phyloP scores from a whole-genome alignment of 2,888 invertebrate genomes.

The Andrena praecox region DNA sequence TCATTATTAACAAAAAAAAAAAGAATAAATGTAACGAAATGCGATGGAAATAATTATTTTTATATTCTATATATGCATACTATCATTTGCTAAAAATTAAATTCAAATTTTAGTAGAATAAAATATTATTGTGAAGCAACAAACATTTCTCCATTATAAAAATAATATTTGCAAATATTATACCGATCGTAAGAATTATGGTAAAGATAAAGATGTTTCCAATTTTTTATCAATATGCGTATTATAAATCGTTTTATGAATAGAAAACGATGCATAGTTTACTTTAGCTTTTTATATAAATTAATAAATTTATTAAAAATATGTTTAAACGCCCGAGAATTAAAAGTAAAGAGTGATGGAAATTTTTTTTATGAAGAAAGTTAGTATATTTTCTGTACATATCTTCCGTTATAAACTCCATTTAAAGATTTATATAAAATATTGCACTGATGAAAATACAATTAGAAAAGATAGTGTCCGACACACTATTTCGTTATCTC shows the following conservation, averaged over 20 bases:
- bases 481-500: conserved; percentile 15
- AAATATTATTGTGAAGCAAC: no score
- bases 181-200: no score
- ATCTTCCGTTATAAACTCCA: conserved; percentile 28
- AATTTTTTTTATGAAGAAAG: conserved; percentile 28
- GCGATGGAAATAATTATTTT: not conserved
- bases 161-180: no score
- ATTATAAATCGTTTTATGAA: no score
- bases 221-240: no score
- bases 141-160: no score
- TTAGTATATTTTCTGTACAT: conserved; percentile 52
- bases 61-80: no score
- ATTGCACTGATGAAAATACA: conserved; percentile 64
- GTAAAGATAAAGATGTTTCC: no score
- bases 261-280: no score
- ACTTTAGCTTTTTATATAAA: no score
- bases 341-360: conserved; percentile 40
- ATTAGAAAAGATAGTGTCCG: conserved; percentile 41
- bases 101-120: no score
- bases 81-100: no score
- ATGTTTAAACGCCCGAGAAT: conserved; percentile 21
- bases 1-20: not conserved
- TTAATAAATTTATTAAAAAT: conserved; percentile 4
- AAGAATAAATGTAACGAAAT: not conserved
- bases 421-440: conserved; percentile 62